Conservation (phyloP, 2,888 invertebrate species). For the Andrena haemorrhoa region DNA sequence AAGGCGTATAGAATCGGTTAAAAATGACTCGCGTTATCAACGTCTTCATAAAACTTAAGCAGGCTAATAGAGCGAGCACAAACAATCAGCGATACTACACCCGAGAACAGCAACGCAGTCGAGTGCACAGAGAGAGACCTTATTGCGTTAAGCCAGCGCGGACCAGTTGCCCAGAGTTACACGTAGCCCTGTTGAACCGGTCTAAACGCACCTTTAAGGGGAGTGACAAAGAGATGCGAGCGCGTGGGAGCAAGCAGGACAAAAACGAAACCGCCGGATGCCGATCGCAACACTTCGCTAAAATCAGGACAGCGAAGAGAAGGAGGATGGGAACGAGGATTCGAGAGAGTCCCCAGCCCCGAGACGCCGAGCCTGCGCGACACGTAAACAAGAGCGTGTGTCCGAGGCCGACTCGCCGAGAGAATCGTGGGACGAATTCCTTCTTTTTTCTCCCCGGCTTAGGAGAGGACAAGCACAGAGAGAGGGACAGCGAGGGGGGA, state of each 20-base stretch:
- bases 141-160: neutral
- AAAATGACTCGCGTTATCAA: too few relatives aligned
- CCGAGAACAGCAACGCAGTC: neutral
- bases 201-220: slow-evolving; percentile 62
- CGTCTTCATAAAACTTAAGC: neutral
- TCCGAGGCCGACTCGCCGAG: slow-evolving; percentile 67
- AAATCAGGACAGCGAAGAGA: slow-evolving; percentile 71
- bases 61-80: neutral
- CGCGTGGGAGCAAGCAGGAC: slow-evolving; percentile 43
- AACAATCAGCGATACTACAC: neutral
- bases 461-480: slow-evolving; percentile 3
- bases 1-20: too few relatives aligned
- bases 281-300: slow-evolving; percentile 71
- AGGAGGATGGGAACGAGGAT: slow-evolving; percentile 70
- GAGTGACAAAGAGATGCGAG: slow-evolving; percentile 45
- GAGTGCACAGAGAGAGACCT: neutral
- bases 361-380: slow-evolving; percentile 58
- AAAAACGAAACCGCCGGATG: slow-evolving; percentile 64
- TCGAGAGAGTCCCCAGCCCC: slow-evolving; percentile 56
- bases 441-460: slow-evolving; percentile 34
- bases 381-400: slow-evolving; percentile 73
- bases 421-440: slow-evolving; percentile 71
- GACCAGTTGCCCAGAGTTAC: neutral
- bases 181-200: slow-evolving; percentile 31
- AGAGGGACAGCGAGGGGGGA: slow-evolving; percentile 17